Conservation (phyloP, 2,797 vertebrate genomes). For the Manis javanica region DNA sequence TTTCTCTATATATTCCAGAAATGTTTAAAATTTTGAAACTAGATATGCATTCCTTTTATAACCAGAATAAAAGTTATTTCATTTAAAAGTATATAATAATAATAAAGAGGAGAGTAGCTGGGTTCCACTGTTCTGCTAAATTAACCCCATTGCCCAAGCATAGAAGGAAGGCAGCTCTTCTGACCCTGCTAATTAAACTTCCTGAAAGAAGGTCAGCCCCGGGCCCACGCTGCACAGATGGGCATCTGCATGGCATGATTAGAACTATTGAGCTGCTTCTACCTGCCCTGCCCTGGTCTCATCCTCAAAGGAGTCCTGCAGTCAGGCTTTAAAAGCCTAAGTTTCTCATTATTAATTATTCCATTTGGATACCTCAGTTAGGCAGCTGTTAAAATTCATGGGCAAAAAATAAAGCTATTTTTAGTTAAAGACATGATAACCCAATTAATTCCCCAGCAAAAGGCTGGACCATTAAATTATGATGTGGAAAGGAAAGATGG, state of each 20-base stretch:
- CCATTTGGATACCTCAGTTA: slow-evolving; percentile 62
- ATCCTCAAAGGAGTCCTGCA: slow-evolving; percentile 22
- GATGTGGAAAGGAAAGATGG: not conserved
- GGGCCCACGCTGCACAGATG: not conserved
- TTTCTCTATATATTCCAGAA: not conserved
- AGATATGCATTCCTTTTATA: slow-evolving; percentile 40
- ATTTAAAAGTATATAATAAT: slow-evolving; percentile 38
- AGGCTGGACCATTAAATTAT: not conserved
- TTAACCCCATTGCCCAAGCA: not conserved
- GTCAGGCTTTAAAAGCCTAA: slow-evolving; percentile 21
- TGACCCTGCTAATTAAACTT: slow-evolving; percentile 6
- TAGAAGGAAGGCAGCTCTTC: not conserved
- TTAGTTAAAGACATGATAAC: slow-evolving; percentile 46
- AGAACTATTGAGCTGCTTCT: not conserved
- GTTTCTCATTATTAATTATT: slow-evolving; percentile 62
- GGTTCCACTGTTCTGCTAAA: not conserved
- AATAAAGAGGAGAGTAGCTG: not conserved
- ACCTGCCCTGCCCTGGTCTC: not conserved
- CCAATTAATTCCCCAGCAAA: slow-evolving; percentile 45
- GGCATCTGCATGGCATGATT: not conserved
- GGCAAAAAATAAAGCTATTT: slow-evolving; percentile 25
- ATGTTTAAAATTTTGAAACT: slow-evolving; percentile 22
- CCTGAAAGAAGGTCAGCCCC: not conserved
- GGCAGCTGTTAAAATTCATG: slow-evolving; percentile 59
- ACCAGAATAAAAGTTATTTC: slow-evolving; percentile 35